Evolutionary conservation across 2,797 vertebrate genomes (phyloP).

Genomic region (Paramormyrops hopkinsi): DNA sequence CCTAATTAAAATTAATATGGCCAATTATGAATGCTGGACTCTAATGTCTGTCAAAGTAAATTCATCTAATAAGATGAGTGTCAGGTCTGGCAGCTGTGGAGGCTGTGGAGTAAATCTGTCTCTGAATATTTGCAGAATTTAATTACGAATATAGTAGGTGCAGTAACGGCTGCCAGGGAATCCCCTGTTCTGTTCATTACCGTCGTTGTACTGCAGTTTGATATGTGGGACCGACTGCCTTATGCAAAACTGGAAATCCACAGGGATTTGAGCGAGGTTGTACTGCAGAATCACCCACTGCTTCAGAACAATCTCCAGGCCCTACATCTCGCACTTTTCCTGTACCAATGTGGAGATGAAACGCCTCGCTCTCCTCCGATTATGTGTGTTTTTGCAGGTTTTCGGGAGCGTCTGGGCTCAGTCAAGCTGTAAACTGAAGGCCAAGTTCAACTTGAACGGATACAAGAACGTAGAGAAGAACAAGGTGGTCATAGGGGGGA

Average conservation of each 20-base stretch:
- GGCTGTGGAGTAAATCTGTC: not conserved
- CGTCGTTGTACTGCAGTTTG: not conserved
- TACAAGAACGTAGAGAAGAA: constrained; percentile 70
- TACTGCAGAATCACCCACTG: constrained; percentile 40
- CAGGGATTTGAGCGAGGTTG: constrained; percentile 43
- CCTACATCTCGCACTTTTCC: constrained; percentile 28
- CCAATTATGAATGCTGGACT: not conserved
- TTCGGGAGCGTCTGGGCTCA: constrained; percentile 35
- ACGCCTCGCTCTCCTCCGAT: constrained; percentile 45
- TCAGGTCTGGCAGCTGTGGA: not conserved
- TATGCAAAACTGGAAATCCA: constrained; percentile 43
- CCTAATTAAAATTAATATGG: not conserved
- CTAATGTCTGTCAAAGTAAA: not conserved
- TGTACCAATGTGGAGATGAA: constrained; percentile 17
- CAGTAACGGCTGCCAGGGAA: not conserved
- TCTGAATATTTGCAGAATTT: not conserved
- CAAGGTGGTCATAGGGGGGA: constrained; percentile 67
- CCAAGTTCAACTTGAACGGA: constrained; percentile 75
- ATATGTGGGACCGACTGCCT: constrained; percentile 20
- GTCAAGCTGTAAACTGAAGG: constrained; percentile 68
- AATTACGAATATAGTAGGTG: not conserved
- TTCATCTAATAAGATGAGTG: not conserved
- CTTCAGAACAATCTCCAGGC: constrained; percentile 24
- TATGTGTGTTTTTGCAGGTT: constrained; percentile 44
- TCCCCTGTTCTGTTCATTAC: not conserved